These are phyloP conservation scores for Arvicanthis niloticus DNA, from an alignment of 2,113 vertebrate species.

Conservation along the genomic window DNA sequence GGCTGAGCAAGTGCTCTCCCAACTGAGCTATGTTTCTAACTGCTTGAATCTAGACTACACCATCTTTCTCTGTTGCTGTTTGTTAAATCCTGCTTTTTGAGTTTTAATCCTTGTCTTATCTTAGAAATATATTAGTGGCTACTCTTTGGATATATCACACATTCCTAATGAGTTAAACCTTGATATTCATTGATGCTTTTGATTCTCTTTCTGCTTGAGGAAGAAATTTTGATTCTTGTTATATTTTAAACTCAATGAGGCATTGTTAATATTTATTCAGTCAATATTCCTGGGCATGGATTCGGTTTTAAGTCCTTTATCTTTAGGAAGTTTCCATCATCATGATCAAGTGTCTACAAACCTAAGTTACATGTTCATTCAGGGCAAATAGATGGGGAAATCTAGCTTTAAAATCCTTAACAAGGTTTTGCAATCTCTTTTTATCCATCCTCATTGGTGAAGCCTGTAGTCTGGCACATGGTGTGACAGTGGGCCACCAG, in stretches of 20 bases:
- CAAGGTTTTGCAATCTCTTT: conserved; percentile 34
- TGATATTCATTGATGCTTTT: neutral
- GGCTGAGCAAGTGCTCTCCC: neutral
- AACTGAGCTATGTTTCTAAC: too few relatives aligned
- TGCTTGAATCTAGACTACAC: neutral
- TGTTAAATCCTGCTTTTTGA: neutral
- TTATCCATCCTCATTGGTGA: neutral
- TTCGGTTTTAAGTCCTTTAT: neutral
- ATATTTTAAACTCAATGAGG: neutral
- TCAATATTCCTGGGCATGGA: neutral
- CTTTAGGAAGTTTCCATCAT: neutral
- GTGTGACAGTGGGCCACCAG: conserved; percentile 33
- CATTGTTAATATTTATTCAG: conserved; percentile 1
- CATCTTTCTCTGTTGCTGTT: neutral
- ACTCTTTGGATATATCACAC: neutral
- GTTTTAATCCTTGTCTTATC: conserved; percentile 11
- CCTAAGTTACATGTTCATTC: neutral
- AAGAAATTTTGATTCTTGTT: neutral
- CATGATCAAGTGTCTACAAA: neutral
- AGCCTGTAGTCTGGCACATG: neutral
- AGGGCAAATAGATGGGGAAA: neutral
- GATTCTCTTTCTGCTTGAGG: neutral
- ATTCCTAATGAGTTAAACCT: neutral
- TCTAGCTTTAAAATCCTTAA: neutral
- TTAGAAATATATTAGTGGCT: neutral